Conservation (phyloP, 2,113 vertebrate species). For the Mormoops blainvillei region DNA sequence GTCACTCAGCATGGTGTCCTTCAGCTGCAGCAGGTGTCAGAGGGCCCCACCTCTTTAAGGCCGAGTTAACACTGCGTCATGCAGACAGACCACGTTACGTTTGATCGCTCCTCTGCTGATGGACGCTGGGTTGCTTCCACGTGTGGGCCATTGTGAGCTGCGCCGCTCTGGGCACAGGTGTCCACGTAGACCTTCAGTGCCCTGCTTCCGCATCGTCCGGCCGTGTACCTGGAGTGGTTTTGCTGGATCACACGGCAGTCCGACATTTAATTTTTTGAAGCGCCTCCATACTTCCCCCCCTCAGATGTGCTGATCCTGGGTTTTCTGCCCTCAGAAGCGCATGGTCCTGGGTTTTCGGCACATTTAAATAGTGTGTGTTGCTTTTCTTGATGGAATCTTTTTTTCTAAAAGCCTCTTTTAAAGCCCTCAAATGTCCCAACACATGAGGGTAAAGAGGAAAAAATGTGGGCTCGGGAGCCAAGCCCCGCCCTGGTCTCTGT, state of each 20-base stretch:
- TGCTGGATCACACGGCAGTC: rapidly evolving
- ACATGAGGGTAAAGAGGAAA: background rate
- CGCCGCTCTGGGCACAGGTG: background rate
- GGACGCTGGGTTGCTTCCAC: rapidly evolving
- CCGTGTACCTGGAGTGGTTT: too few relatives aligned
- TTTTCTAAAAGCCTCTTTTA: background rate
- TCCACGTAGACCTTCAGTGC: rapidly evolving
- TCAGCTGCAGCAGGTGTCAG: rapidly evolving
- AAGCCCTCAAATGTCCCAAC: background rate
- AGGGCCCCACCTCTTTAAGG: too few relatives aligned
- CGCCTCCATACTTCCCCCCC: background rate
- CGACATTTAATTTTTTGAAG: background rate
- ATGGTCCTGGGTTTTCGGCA: background rate
- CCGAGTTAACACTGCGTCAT: rapidly evolving
- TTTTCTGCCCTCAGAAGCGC: too few relatives aligned
- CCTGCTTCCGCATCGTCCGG: too few relatives aligned
- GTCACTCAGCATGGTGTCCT: rapidly evolving
- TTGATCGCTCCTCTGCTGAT: rapidly evolving
- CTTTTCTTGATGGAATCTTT: background rate
- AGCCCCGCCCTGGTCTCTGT: background rate
- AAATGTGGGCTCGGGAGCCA: rapidly evolving
- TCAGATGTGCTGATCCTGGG: too few relatives aligned
- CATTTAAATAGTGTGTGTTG: background rate
- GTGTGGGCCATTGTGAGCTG: rapidly evolving
- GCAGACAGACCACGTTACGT: rapidly evolving